Evolutionary conservation across 2,113 vertebrate genomes (phyloP), one percentile per base, ranked within the genome.

Genomic region (Labeo catla): DNA sequence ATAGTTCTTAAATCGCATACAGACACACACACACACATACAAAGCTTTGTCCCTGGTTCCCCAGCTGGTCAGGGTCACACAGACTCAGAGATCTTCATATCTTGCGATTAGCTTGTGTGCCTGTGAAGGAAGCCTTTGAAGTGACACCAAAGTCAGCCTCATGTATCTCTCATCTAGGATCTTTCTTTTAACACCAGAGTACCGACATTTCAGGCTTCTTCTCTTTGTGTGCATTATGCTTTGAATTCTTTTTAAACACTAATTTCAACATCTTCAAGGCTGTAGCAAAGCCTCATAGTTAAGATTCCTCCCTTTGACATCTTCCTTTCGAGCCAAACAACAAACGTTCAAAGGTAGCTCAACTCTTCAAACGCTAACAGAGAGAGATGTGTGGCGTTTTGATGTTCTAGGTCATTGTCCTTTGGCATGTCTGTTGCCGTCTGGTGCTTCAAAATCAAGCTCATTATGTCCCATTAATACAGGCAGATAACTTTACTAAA

Each of bases 121-220:
- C 94, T 95, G 92, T 94, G 94, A 94, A 93, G 93, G 91, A 91
- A 90, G 84, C 91, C 90, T 95, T 95, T 95, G 94, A 95, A 95
- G 95, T 94, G 93, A 91, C 93, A 95, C 94, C 95, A 95, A 95
- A 95, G 94, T 95, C 93, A 93, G 91, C 92, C 92, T 92, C 92
- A 88, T 86, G 92, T 91, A 95, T 94, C 93, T 95, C 93, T 95
- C 94, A 94, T 95, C 94, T 94, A 90, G 90, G 91, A 92, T 93
- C 92, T 94, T 93, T 91, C 93, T 94, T 95, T 95, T 93, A 93
- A 94, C 94, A 91, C 92, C 90, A 93, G 93, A 93, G 92, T 91
- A 90, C 92, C 92, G 91, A 93, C 93, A 93, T 94, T 94, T 95
- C 92, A 93, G 73, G 57, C 88, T 91, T 91, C 91, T 91, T 90